Percentiles rank a stretch among this genome's conserved stretches.
These are phyloP conservation scores for Dromococcyx pavoninus DNA, from an alignment of 2,797 vertebrate species.

Conservation along the genomic window DNA sequence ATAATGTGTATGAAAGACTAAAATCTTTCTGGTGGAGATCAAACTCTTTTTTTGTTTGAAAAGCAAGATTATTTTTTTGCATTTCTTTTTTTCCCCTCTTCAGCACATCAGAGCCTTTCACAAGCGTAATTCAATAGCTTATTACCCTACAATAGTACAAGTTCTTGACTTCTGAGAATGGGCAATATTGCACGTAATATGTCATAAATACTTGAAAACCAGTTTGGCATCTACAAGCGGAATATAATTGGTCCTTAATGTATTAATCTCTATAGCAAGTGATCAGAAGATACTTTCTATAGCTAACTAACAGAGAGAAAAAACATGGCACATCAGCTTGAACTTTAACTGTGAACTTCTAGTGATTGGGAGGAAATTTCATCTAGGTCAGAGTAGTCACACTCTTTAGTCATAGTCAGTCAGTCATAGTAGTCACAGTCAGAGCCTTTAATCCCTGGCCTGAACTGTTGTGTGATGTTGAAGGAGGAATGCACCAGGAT, in stretches of 20 bases:
- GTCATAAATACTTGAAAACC: background rate
- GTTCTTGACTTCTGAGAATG: background rate
- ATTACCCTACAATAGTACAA: background rate
- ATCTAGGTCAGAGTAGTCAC: background rate
- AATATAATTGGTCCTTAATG: background rate
- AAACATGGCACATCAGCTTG: background rate
- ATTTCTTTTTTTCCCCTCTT: background rate
- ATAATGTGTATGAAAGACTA: background rate
- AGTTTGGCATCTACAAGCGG: background rate
- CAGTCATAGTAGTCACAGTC: too few species aligned
- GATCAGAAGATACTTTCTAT: background rate
- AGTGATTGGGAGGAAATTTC: background rate
- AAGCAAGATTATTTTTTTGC: background rate
- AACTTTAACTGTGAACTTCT: background rate
- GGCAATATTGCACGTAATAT: background rate
- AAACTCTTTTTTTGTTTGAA: background rate
- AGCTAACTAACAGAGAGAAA: background rate
- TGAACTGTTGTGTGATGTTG: background rate
- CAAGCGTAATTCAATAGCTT: background rate
- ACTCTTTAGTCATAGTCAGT: too few species aligned
- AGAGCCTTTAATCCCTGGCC: fast-evolving
- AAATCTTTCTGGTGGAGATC: background rate
- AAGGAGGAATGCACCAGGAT: fast-evolving
- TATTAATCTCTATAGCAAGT: background rate
- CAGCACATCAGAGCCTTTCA: background rate